phyloP scores from a whole-genome alignment of 2,888 invertebrate genomes.

The Ectobius pallidus region DNA sequence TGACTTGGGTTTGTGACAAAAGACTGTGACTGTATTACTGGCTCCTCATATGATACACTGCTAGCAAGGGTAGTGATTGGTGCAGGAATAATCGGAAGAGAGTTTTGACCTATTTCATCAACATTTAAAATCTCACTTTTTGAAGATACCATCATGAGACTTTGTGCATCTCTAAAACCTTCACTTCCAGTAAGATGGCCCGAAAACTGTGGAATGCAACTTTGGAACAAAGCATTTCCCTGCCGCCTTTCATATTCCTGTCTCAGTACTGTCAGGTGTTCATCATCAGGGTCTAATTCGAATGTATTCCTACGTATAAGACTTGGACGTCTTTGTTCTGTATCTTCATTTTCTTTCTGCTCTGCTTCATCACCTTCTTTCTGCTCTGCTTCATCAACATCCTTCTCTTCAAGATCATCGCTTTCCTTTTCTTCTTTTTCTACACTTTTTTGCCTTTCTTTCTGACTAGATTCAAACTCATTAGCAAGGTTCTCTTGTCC shows the following conservation, averaged over 20 bases:
- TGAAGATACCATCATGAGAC: slow-evolving; percentile 3
- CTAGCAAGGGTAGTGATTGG: not conserved
- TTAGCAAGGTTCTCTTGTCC: not conserved
- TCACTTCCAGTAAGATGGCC: slow-evolving; percentile 58
- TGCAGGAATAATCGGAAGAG: slow-evolving; percentile 43
- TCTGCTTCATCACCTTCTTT: not conserved
- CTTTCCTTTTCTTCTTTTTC: not conserved
- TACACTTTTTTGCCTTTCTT: slow-evolving; percentile 2
- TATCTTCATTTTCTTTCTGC: not conserved
- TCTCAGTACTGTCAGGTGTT: slow-evolving; percentile 54
- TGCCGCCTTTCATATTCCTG: slow-evolving; percentile 65
- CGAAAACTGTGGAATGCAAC: slow-evolving; percentile 67
- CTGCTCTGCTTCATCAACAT: not conserved
- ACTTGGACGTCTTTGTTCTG: slow-evolving; percentile 23
- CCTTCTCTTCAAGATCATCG: not conserved
- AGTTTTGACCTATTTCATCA: slow-evolving; percentile 30
- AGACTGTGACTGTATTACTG: not conserved
- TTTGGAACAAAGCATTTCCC: slow-evolving; percentile 64
- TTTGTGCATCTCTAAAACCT: slow-evolving; percentile 34
- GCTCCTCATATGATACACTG: not conserved
- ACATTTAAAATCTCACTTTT: slow-evolving; percentile 10
- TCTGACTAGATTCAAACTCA: not conserved
- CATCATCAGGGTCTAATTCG: slow-evolving; percentile 56
- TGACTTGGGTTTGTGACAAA: not conserved
- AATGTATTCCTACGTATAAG: slow-evolving; percentile 57